These are phyloP conservation scores for Mesitornis unicolor DNA, from an alignment of 2,113 vertebrate species.

Conservation along the genomic window DNA sequence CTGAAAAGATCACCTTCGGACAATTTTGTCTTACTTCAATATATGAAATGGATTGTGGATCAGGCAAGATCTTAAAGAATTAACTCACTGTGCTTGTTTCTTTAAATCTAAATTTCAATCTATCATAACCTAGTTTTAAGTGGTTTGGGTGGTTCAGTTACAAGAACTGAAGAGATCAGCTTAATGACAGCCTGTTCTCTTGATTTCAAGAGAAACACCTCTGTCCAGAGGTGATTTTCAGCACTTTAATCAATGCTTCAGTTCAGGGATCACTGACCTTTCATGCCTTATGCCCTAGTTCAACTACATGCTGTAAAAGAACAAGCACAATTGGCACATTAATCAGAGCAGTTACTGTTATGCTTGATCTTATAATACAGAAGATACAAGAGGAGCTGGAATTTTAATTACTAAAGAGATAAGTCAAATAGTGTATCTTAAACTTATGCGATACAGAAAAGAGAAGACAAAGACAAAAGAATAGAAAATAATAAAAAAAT, in stretches of 20 bases:
- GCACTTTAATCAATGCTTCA: constrained; percentile 10
- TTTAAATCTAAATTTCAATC: background rate
- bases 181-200: background rate
- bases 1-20: background rate
- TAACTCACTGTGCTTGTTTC: background rate
- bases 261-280: constrained; percentile 27
- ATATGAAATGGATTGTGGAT: background rate
- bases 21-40: background rate
- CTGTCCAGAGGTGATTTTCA: background rate
- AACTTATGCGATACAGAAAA: background rate
- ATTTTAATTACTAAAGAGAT: background rate
- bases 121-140: background rate
- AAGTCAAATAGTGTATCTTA: background rate
- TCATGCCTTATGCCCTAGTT: background rate
- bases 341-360: background rate
- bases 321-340: background rate
- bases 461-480: background rate
- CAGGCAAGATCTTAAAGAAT: background rate
- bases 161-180: background rate
- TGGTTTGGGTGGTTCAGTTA: background rate
- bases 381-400: background rate
- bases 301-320: background rate
- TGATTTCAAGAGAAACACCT: background rate
- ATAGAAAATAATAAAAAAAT: background rate
- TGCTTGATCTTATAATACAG: background rate